A percentile compares a stretch with the other conserved stretches of the same genome.
Evolutionary conservation across 2,113 vertebrate genomes (phyloP).

Genomic region (Vicugna pacos): DNA sequence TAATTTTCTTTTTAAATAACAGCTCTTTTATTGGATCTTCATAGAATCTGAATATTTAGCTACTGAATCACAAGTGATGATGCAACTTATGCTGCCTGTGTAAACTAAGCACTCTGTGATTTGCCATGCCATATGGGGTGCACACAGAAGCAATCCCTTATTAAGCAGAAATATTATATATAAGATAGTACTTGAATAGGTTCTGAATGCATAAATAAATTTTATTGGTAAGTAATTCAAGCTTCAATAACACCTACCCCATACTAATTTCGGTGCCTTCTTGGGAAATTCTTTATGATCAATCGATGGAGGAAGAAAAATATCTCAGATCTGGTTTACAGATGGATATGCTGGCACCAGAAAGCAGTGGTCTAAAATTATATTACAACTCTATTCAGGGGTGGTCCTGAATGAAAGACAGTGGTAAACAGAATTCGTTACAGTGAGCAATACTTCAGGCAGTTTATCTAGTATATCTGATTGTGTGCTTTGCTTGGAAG

Average conservation of each 20-base stretch:
- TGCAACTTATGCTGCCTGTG: not conserved
- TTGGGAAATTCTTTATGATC: not conserved
- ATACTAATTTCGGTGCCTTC: not conserved
- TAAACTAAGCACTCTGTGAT: not conserved
- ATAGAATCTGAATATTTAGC: not conserved
- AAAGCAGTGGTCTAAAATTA: not conserved
- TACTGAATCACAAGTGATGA: not conserved
- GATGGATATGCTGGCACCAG: not conserved
- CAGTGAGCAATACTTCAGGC: not conserved
- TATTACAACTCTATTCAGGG: not conserved
- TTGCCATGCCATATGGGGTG: too few relatives aligned
- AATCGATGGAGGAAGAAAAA: not conserved
- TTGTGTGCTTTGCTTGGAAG: not conserved
- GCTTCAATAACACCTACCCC: not conserved
- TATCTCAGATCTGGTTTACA: not conserved
- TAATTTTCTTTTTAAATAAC: not conserved
- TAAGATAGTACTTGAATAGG: not conserved
- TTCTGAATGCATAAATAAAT: not conserved
- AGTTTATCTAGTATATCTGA: not conserved
- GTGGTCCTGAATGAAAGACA: not conserved
- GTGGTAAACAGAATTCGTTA: not conserved
- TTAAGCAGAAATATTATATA: not conserved
- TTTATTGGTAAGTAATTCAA: not conserved
- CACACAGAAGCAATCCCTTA: not conserved
- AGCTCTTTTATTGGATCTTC: not conserved